Conservation (phyloP, 2,888 invertebrate species). For the Deroplatys truncata region DNA sequence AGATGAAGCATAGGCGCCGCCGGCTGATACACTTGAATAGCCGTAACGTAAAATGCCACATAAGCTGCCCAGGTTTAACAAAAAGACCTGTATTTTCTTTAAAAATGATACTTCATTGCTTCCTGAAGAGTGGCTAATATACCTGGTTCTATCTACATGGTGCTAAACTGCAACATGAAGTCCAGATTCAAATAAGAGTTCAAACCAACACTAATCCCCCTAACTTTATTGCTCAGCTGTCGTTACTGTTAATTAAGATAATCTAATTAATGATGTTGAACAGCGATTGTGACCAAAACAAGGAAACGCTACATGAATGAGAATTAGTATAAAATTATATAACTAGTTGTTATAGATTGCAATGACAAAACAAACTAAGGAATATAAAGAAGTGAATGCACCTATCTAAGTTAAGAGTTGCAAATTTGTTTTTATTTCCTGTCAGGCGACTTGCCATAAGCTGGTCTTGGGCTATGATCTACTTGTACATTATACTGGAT, state of each 20-base stretch:
- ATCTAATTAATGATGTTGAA: not conserved
- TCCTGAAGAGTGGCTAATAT: too few species aligned
- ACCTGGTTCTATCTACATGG: not conserved
- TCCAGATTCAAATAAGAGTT: not conserved
- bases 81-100: too few species aligned
- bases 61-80: too few species aligned
- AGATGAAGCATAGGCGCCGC: too few species aligned
- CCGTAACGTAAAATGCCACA: too few species aligned
- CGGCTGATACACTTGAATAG: too few species aligned
- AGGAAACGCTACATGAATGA: not conserved
- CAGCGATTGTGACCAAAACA: not conserved
- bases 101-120: too few species aligned
- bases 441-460: not conserved
- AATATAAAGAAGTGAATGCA: not conserved
- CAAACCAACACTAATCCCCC: not conserved
- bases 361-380: not conserved
- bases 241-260: not conserved
- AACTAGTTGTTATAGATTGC: not conserved
- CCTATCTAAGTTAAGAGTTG: not conserved
- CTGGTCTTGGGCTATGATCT: constrained; percentile 7
- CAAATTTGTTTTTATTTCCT: not conserved
- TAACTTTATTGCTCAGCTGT: not conserved
- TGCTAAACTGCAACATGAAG: not conserved
- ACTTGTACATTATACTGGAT: not conserved
- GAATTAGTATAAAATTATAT: not conserved